Base-by-base conservation (phyloP, 2,797 vertebrate species). In the Selene dorsalis region DNA sequence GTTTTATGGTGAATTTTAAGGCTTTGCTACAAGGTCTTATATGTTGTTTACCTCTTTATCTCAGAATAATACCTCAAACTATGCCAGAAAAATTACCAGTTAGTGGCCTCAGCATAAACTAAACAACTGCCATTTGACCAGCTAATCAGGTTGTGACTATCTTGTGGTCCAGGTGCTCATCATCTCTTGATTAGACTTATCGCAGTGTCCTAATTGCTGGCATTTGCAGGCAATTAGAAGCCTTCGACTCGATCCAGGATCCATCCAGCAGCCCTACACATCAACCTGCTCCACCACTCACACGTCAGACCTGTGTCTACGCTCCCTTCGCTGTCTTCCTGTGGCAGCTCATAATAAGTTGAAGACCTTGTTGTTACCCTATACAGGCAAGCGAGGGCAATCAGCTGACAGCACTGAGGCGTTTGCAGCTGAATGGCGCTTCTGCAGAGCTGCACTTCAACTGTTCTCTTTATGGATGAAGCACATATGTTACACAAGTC, bases 181-280 rank as follows among this genome's bases (percentile, higher is more conserved):
- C 67, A 70, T 75, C 65, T 52, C 73, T 66, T 73, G n/a, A 69
- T 79, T 68, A 68, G 57, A 67, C 71, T 43, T 38, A 39, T 73
- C 63, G 66, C 57, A 32, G 18, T 12, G 45, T 75, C 60, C 69
- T 59, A 48, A 53, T 57, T 52, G 63, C 55, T 65, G 77, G 57
- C 69, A 59, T 53, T 71, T 20, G 45, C 66, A 85, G 66, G 47
- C 63, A 71, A 71, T 73, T 43, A 67, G 47, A 64, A 16, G 17
- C 32, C 22, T 71, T 76, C 35, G 28, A 73, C 45, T 68, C 73
- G 76, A 79, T 82, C 72, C 59, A 65, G 50, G 53, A 56, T 43
- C 45, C 65, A 56, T 48, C 45, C 65, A 68, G 62, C 71, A 75
- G 73, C 61, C 53, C 28, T 76, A 35, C 60, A 30, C 69, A n/a